Conservation (phyloP, 2,797 vertebrate genomes). For the Pseudomugil tenellus region DNA sequence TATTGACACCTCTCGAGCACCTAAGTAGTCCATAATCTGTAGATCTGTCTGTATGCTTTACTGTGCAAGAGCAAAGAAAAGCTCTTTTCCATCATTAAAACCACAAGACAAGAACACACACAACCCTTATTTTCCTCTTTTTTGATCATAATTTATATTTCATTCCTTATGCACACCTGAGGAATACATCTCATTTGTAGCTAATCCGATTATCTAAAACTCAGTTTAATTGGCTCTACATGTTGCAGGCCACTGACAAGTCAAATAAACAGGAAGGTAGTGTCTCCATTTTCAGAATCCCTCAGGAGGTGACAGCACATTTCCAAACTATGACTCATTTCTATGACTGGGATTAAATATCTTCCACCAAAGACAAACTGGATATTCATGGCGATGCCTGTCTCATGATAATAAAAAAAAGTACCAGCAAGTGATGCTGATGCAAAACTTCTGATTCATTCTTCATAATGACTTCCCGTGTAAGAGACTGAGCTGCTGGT, state of each 20-base stretch:
- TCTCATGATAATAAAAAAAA: conserved; percentile 16
- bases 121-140: neutral
- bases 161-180: neutral
- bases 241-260: neutral
- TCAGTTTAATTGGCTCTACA: neutral
- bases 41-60: neutral
- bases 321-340: conserved; percentile 63
- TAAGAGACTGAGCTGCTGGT: conserved; percentile 22
- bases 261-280: conserved; percentile 13
- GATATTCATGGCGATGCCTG: conserved; percentile 70
- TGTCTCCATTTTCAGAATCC: conserved; percentile 23
- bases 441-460: conserved; percentile 68
- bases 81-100: neutral
- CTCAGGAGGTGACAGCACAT: conserved; percentile 40
- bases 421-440: conserved; percentile 53
- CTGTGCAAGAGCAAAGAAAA: neutral
- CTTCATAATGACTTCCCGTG: conserved; percentile 46
- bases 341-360: conserved; percentile 58
- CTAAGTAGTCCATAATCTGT: conserved; percentile 1
- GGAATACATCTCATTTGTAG: neutral
- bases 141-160: neutral
- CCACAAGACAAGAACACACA: neutral
- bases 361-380: conserved; percentile 48
- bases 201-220: neutral
- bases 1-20: neutral